Conservation (phyloP, 92 coral and sea anemone genomes). For the Porites cylindrica region DNA sequence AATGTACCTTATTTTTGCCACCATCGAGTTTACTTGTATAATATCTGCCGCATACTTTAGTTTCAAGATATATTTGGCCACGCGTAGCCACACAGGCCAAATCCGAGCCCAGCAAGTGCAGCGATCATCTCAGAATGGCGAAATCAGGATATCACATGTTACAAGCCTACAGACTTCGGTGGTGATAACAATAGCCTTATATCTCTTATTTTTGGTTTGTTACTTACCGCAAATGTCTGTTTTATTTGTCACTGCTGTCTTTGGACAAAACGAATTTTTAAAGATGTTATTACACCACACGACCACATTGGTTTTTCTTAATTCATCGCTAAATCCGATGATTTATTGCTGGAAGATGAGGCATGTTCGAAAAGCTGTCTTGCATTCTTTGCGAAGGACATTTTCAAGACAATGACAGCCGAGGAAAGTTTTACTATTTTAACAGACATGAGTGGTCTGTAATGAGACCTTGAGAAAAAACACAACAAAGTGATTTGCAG, state of each 20-base stretch:
- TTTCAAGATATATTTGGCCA: neutral
- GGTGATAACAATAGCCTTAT: neutral
- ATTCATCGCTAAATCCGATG: slow-evolving; percentile 1
- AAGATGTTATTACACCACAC: neutral
- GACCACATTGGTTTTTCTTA: neutral
- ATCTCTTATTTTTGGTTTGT: slow-evolving; percentile 11
- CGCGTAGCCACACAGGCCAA: neutral
- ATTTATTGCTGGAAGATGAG: slow-evolving; percentile 18
- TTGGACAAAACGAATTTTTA: neutral
- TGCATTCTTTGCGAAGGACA: neutral
- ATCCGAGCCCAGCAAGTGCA: neutral
- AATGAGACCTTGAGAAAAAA: too few relatives aligned
- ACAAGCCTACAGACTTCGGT: neutral
- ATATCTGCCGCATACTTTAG: neutral
- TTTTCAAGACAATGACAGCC: neutral
- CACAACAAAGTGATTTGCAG: too few relatives aligned
- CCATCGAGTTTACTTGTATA: neutral
- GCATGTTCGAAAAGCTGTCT: neutral
- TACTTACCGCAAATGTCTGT: neutral
- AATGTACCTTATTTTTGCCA: neutral
- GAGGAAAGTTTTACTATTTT: neutral
- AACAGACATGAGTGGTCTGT: too few relatives aligned
- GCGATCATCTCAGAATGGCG: neutral
- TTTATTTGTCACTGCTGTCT: neutral
- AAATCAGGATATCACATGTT: neutral